Evolutionary conservation across 2,113 vertebrate species (phyloP).

Genomic region (Malurus melanocephalus): DNA sequence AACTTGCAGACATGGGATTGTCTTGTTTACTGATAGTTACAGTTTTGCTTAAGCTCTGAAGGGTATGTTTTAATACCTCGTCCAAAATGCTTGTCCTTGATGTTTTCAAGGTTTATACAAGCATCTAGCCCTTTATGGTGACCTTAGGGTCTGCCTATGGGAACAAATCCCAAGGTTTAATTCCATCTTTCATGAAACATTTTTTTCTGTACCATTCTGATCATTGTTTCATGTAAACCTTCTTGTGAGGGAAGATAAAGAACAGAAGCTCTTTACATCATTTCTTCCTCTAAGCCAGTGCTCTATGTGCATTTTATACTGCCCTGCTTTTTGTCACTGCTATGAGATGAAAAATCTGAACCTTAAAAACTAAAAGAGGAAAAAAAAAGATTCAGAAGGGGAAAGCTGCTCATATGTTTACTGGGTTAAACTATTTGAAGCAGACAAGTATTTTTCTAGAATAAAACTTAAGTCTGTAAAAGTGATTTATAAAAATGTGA

Average conservation of each 20-base stretch:
- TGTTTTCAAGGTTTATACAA: neutral
- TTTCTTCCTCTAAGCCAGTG: neutral
- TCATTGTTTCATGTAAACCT: constrained; percentile 13
- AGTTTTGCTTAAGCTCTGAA: constrained; percentile 9
- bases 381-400: neutral
- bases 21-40: neutral
- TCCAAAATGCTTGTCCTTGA: constrained; percentile 1
- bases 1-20: neutral
- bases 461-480: neutral
- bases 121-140: neutral
- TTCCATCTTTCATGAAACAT: neutral
- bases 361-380: neutral
- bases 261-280: constrained; percentile 9
- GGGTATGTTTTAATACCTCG: neutral
- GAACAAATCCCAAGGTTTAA: neutral
- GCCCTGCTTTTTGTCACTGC: neutral
- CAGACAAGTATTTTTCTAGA: neutral
- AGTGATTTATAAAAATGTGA: neutral
- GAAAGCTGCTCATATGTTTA: neutral
- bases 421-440: neutral
- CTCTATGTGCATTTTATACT: neutral
- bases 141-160: neutral
- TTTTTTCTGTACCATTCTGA: neutral
- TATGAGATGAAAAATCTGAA: neutral
- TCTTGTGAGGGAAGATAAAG: constrained; percentile 16